phyloP scores from a whole-genome alignment of 2,113 vertebrate genomes.

The Nycticebus coucang region DNA sequence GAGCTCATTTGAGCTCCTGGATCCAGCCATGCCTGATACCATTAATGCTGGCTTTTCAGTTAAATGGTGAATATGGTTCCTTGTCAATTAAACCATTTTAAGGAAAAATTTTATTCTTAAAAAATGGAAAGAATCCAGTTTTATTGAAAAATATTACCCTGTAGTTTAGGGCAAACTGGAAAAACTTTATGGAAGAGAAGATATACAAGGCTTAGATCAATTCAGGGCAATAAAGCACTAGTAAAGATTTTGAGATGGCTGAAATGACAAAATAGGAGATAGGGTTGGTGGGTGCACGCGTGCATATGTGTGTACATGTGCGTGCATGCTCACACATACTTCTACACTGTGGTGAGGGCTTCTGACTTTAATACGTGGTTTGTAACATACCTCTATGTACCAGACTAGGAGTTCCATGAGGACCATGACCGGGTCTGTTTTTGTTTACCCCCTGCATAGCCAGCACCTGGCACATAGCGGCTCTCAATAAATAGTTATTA shows the following conservation, averaged over 20 bases:
- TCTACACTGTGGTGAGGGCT: too few species aligned
- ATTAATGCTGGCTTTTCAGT: neutral
- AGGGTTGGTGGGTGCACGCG: neutral
- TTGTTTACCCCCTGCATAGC: neutral
- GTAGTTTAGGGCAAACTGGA: neutral
- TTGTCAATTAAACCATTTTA: neutral
- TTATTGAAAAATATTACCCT: neutral
- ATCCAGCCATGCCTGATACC: neutral
- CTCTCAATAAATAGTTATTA: neutral
- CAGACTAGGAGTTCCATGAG: neutral
- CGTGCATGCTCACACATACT: fast-evolving
- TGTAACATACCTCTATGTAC: neutral
- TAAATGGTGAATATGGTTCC: neutral
- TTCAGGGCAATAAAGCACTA: neutral
- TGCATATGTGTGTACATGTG: fast-evolving
- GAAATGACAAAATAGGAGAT: neutral
- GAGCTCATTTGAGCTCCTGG: neutral
- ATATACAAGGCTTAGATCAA: neutral
- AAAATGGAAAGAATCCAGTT: neutral
- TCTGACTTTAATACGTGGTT: neutral
- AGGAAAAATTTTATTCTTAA: neutral
- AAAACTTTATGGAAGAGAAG: neutral
- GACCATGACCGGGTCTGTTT: neutral
- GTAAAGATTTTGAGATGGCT: neutral
- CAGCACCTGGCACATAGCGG: neutral